Evolutionary conservation across 2,888 invertebrate genomes (phyloP).

Genomic region (Hylaea fasciaria): DNA sequence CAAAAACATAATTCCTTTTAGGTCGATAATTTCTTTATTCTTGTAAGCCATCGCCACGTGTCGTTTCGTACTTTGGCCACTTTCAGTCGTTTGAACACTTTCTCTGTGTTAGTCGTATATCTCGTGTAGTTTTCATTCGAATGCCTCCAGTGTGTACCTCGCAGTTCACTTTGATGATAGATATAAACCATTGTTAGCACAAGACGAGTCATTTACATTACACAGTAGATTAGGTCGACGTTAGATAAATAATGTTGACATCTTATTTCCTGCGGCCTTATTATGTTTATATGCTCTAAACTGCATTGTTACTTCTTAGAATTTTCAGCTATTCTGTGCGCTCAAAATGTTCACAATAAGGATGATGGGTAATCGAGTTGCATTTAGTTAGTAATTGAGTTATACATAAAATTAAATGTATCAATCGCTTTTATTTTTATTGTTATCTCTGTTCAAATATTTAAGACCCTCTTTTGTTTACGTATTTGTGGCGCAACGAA

Average conservation of each 20-base stretch:
- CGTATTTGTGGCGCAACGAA: not conserved
- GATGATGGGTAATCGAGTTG: not conserved
- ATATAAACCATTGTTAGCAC: constrained; percentile 65
- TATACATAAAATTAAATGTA: too few species aligned
- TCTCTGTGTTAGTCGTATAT: constrained; percentile 62
- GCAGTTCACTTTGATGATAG: constrained; percentile 64
- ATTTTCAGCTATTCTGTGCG: not conserved
- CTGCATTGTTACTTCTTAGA: constrained; percentile 1
- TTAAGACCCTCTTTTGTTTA: constrained; percentile 13
- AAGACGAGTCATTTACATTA: constrained; percentile 66
- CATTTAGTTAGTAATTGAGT: too few species aligned
- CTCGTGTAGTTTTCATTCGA: constrained; percentile 63
- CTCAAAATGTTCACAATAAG: too few species aligned
- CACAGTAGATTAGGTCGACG: constrained; percentile 71
- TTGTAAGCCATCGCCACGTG: constrained; percentile 66
- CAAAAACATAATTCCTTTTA: constrained; percentile 58
- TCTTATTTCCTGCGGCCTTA: constrained; percentile 70
- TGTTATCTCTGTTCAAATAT: constrained; percentile 19
- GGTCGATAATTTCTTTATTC: constrained; percentile 56
- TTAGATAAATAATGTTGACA: constrained; percentile 74
- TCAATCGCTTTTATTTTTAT: constrained; percentile 8
- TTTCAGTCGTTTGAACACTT: constrained; percentile 56
- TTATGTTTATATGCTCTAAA: constrained; percentile 20
- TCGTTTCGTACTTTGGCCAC: constrained; percentile 44
- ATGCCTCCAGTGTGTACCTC: constrained; percentile 55